These are phyloP conservation scores for Anthonomus grandis DNA, from an alignment of 1,140 invertebrate genomes.

Conservation along the genomic window DNA sequence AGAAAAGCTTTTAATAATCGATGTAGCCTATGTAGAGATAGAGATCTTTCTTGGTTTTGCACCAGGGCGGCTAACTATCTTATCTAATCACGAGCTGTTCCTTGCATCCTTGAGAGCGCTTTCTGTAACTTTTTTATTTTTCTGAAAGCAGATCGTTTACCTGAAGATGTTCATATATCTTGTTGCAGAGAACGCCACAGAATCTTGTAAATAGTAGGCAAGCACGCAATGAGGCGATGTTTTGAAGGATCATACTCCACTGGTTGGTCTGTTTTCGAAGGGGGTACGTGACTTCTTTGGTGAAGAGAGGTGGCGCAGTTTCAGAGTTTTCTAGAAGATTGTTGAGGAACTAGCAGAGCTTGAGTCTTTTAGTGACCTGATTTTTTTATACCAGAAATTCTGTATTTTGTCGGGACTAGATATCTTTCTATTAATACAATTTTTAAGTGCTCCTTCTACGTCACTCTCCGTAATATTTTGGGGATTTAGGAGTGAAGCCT, in stretches of 20 bases:
- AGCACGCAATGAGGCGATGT: slow-evolving; percentile 13
- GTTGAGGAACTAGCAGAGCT: too few species aligned
- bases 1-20: slow-evolving; percentile 32
- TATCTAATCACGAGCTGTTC: slow-evolving; percentile 30
- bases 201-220: slow-evolving; percentile 18
- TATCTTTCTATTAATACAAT: too few species aligned
- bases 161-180: slow-evolving; percentile 16
- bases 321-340: slow-evolving; percentile 1
- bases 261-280: slow-evolving; percentile 6
- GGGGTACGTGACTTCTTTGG: slow-evolving; percentile 7
- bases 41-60: slow-evolving; percentile 17
- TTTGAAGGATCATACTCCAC: slow-evolving; percentile 6
- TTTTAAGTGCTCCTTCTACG: too few species aligned
- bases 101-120: slow-evolving; percentile 26
- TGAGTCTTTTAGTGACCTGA: too few species aligned
- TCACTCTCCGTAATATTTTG: too few species aligned
- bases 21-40: slow-evolving; percentile 25
- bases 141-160: slow-evolving; percentile 23
- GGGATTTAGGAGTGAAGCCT: too few species aligned
- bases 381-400: too few species aligned
- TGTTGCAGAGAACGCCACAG: neutral
- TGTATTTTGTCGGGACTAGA: too few species aligned
- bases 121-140: slow-evolving; percentile 37
- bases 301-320: neutral
- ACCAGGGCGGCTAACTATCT: slow-evolving; percentile 20